Base-by-base conservation (phyloP, 2,113 vertebrate genomes). In the Syngnathus typhle region DNA sequence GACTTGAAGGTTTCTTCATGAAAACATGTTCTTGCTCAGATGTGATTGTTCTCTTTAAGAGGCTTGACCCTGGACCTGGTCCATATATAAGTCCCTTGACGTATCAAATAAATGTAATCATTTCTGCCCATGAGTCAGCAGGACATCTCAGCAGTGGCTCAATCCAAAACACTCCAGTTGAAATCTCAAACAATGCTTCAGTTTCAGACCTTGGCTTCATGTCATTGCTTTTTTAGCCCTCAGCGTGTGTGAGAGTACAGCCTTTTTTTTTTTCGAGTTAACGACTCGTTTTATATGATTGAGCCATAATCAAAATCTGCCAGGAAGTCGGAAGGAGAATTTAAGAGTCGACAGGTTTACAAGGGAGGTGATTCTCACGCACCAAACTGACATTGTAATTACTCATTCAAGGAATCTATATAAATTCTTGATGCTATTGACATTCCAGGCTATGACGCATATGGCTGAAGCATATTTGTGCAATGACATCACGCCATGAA, bases 401-500 rank as follows among this genome's bases (percentile, higher is more conserved):
- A 32, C 27, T 32, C 27, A 32, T 32, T 32, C 27, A 32, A 32
- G 27, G 27, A 3, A 32, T 32, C 27, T 32, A 32, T 32, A 32
- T 32, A 32, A 32, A 32, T 32, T 32, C 27, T 32, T 32, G 27
- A 32, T 32, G 27, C 27, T 32, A 32, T 32, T 36, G 39, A 65
- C 54, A 43, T 73, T 74, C 68, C 16, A 82, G 72, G 44, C 58
- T 71, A 69, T 69, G 68, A 76, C 74, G 36, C 66, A 58, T 70
- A 83, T 86, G 83, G 74, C 69, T 55, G 56, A 51, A 39, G 59
- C 72, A 81, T 78, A 65, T 78, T 80, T 81, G 21, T n/a, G 32
- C 23, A 68, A 72, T 74, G 78, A 74, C 71, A 72, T 85, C 82
- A 70, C 70, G 77, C 76, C 67, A 67, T 75, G 49, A 80, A 76